Evolutionary conservation across 1,140 invertebrate genomes (phyloP).

Genomic region (Eufriesea mexicana): DNA sequence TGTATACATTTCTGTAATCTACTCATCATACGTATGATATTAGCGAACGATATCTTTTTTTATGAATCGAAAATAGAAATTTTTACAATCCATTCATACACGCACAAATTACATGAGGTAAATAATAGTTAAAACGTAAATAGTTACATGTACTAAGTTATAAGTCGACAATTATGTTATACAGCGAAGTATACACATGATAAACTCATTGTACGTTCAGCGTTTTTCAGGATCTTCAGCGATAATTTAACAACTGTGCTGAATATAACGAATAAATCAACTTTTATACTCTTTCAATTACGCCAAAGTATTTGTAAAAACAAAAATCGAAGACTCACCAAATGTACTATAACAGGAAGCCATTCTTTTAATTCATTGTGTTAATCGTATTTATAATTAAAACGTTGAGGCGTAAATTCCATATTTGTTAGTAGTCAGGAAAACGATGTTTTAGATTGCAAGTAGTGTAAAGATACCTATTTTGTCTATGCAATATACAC

Average conservation of each 20-base stretch:
- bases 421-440: neutral
- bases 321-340: neutral
- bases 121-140: slow-evolving; percentile 25
- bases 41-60: slow-evolving; percentile 46
- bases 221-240: slow-evolving; percentile 43
- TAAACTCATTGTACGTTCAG: slow-evolving; percentile 37
- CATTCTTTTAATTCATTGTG: slow-evolving; percentile 17
- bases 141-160: slow-evolving; percentile 40
- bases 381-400: neutral
- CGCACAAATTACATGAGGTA: slow-evolving; percentile 53
- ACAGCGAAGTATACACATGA: slow-evolving; percentile 44
- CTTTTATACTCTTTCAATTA: slow-evolving; percentile 42
- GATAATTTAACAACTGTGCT: slow-evolving; percentile 8
- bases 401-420: slow-evolving; percentile 25
- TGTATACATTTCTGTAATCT: slow-evolving; percentile 56
- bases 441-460: slow-evolving; percentile 23
- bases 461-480: slow-evolving; percentile 26
- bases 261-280: slow-evolving; percentile 37
- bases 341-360: slow-evolving; percentile 18
- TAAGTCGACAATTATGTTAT: slow-evolving; percentile 41
- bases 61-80: slow-evolving; percentile 38
- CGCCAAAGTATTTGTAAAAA: slow-evolving; percentile 30
- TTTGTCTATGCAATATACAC: slow-evolving; percentile 30
- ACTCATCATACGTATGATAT: slow-evolving; percentile 60
- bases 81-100: slow-evolving; percentile 52